phyloP scores from a whole-genome alignment of 2,797 vertebrate genomes.

The Sebastes glaucus region DNA sequence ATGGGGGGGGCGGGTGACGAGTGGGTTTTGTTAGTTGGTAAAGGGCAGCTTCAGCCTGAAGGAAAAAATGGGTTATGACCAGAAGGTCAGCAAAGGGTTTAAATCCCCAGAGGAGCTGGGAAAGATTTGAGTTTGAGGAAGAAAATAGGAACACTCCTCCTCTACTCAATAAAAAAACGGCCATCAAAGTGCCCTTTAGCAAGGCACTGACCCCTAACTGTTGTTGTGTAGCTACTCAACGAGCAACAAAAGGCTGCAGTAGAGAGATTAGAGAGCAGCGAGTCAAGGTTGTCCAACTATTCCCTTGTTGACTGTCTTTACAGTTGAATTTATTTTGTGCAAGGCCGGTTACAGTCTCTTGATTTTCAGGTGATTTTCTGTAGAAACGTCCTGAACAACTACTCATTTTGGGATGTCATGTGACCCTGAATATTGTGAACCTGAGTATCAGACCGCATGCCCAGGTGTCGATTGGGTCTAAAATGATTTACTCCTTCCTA shows the following conservation, averaged over 20 bases:
- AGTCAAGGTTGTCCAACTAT: not conserved
- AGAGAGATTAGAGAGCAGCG: not conserved
- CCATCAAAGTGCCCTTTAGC: conserved; percentile 8
- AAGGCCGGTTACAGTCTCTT: not conserved
- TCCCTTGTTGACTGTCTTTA: not conserved
- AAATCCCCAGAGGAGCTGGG: not conserved
- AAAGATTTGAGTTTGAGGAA: not conserved
- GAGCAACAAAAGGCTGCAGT: not conserved
- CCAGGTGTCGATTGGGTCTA: not conserved
- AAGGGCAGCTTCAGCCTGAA: not conserved
- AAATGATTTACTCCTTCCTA: not conserved
- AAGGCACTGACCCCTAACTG: conserved; percentile 18
- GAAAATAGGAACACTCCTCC: conserved; percentile 9
- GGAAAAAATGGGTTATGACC: conserved; percentile 5
- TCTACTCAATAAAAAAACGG: not conserved
- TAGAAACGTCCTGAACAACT: not conserved
- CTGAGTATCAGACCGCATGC: not conserved
- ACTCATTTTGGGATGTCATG: not conserved
- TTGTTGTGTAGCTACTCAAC: not conserved
- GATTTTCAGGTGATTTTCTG: not conserved
- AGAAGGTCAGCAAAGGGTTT: not conserved
- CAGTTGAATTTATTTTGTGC: not conserved
- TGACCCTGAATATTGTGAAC: not conserved
- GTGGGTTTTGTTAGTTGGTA: not conserved
- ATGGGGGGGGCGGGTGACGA: not conserved